Conservation (phyloP, 1,140 invertebrate species). For the Tenebrio molitor region DNA sequence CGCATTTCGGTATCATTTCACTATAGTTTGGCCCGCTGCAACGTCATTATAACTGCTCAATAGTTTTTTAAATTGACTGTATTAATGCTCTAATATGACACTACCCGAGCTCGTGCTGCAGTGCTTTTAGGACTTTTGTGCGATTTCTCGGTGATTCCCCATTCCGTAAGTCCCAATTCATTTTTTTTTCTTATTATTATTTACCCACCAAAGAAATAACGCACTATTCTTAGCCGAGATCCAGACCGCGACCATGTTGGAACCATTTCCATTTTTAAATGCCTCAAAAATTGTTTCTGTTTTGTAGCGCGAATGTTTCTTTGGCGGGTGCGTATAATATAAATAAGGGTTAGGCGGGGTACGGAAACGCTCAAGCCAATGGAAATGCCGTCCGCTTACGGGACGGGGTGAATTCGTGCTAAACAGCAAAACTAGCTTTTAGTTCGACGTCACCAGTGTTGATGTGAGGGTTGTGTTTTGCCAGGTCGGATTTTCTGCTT, state of each 20-base stretch:
- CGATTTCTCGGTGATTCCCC: conserved; percentile 22
- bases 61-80: conserved; percentile 1
- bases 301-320: conserved; percentile 41
- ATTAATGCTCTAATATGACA: not conserved
- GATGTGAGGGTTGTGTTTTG: conserved; percentile 50
- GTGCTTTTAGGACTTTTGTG: conserved; percentile 6
- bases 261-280: not conserved
- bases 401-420: conserved; percentile 54
- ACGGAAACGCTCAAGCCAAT: conserved; percentile 51
- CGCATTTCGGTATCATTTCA: conserved; percentile 45
- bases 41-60: conserved; percentile 45
- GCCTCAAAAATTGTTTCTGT: not conserved
- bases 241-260: not conserved
- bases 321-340: conserved; percentile 40
- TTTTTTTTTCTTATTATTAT: conserved; percentile 8
- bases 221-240: conserved; percentile 4
- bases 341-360: conserved; percentile 55
- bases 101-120: not conserved
- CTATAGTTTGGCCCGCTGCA: conserved; percentile 52
- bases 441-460: conserved; percentile 36
- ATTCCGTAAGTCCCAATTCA: not conserved
- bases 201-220: not conserved
- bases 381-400: conserved; percentile 51
- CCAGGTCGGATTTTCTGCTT: conserved; percentile 43
- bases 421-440: conserved; percentile 51